Conservation (phyloP, 1,140 invertebrate species). For the Augochlora pura region DNA sequence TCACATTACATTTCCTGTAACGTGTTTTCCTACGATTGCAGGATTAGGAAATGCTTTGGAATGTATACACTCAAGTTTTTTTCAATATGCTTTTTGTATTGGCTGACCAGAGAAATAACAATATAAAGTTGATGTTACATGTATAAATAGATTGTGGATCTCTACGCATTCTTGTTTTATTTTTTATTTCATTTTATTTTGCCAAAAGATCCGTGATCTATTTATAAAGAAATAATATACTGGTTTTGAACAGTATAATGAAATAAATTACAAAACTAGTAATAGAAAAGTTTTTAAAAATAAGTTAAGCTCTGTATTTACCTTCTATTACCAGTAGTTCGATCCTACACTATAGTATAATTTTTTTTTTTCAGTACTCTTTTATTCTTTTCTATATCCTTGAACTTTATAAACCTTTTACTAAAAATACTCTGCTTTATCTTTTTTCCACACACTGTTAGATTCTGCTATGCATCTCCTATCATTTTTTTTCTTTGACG, state of each 20-base stretch:
- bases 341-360: neutral
- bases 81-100: constrained; percentile 35
- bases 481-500: constrained; percentile 56
- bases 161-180: neutral
- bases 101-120: constrained; percentile 10
- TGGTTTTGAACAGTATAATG: neutral
- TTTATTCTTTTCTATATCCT: constrained; percentile 12
- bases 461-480: constrained; percentile 58
- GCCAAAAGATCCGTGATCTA: no score
- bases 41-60: constrained; percentile 47
- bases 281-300: constrained; percentile 1
- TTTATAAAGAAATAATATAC: neutral
- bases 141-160: neutral
- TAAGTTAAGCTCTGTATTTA: neutral
- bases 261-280: neutral
- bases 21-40: constrained; percentile 6
- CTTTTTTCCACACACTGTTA: constrained; percentile 52
- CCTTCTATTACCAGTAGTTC: neutral
- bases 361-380: constrained; percentile 10
- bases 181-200: no score
- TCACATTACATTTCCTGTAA: constrained; percentile 7
- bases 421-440: constrained; percentile 62
- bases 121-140: neutral
- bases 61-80: constrained; percentile 43
- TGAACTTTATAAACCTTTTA: constrained; percentile 33